These are phyloP conservation scores for Aphodius sticticus DNA, from an alignment of 2,888 invertebrate species.

Conservation along the genomic window DNA sequence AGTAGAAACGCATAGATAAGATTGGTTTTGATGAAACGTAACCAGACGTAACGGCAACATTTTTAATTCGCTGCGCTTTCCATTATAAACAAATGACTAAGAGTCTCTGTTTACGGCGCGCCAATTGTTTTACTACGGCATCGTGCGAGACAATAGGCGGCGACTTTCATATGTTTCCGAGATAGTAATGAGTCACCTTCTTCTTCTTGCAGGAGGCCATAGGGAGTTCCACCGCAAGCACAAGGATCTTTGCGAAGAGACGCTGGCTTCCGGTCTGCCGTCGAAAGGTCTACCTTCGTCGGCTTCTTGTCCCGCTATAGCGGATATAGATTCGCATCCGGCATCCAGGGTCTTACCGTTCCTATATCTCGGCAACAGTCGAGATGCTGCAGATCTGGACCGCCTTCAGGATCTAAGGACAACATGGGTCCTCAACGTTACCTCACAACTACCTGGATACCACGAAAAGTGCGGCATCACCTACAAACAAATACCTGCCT, in stretches of 20 bases:
- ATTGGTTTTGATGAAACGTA: too few relatives aligned
- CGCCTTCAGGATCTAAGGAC: conserved; percentile 72
- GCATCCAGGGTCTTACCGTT: conserved; percentile 82
- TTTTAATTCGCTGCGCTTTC: not conserved
- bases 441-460: conserved; percentile 77
- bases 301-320: conserved; percentile 64
- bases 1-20: not conserved
- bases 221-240: conserved; percentile 75
- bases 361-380: conserved; percentile 83
- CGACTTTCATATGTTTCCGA: not conserved
- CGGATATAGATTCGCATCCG: conserved; percentile 77
- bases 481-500: conserved; percentile 82
- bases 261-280: conserved; percentile 65
- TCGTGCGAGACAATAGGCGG: not conserved
- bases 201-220: conserved; percentile 68
- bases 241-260: conserved; percentile 77
- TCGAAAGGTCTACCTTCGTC: conserved; percentile 53
- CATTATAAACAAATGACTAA: not conserved
- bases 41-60: too few relatives aligned
- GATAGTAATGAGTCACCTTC: not conserved
- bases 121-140: not conserved
- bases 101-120: not conserved
- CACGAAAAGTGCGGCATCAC: conserved; percentile 72
- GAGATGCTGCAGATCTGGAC: conserved; percentile 78
- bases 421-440: conserved; percentile 82